Conservation (phyloP, 2,888 invertebrate genomes). For the Hofmannophila pseudospretella region DNA sequence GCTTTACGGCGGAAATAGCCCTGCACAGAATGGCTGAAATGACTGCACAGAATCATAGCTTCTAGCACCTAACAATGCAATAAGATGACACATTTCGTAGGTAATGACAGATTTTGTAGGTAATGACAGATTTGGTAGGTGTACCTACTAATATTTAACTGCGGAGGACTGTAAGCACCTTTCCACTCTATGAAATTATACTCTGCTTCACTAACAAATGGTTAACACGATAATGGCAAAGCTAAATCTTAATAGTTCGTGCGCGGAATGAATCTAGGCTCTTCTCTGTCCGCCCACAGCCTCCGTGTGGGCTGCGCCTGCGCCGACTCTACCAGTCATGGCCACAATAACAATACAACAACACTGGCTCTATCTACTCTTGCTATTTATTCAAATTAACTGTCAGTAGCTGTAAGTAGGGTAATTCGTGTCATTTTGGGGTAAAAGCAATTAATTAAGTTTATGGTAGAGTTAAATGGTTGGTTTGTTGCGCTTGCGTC, state of each 20-base stretch:
- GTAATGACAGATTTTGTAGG: too few relatives aligned
- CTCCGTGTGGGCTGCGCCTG: constrained; percentile 22
- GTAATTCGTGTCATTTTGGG: constrained; percentile 17
- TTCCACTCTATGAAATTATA: too few relatives aligned
- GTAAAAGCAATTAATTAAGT: constrained; percentile 5
- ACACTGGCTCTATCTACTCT: constrained; percentile 14
- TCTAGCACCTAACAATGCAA: too few relatives aligned
- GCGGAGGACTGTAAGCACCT: too few relatives aligned
- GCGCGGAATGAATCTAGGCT: background rate
- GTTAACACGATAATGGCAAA: background rate
- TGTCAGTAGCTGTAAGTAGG: constrained; percentile 31
- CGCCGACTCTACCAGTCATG: constrained; percentile 25
- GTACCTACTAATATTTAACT: too few relatives aligned
- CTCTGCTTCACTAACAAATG: too few relatives aligned
- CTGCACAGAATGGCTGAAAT: too few relatives aligned
- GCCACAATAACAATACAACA: constrained; percentile 29
- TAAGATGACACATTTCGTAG: too few relatives aligned
- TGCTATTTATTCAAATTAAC: constrained; percentile 45
- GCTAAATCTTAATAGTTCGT: background rate
- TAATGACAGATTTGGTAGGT: too few relatives aligned
- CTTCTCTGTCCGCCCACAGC: constrained; percentile 31
- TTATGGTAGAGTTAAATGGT: constrained; percentile 1
- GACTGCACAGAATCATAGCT: too few relatives aligned
- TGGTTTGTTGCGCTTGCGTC: too few relatives aligned
- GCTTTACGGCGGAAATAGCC: too few relatives aligned